Conservation (phyloP, 1,140 invertebrate species). For the Bombus fervidus region DNA sequence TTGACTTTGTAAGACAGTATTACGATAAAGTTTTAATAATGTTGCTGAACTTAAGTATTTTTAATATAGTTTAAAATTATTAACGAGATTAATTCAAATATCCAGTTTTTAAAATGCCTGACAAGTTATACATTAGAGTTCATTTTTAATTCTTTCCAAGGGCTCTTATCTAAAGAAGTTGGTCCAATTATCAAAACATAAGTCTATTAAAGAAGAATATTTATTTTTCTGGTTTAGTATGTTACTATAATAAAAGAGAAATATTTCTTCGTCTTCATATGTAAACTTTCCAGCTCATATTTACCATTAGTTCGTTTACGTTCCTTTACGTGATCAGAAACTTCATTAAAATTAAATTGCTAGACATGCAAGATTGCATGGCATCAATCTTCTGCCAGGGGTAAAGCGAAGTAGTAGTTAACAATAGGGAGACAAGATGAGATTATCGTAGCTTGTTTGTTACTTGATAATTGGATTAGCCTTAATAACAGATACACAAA, state of each 20-base stretch:
- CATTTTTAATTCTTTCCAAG: neutral
- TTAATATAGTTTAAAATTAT: neutral
- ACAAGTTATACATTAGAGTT: neutral
- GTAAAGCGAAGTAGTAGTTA: conserved; percentile 10
- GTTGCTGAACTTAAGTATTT: neutral
- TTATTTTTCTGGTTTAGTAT: neutral
- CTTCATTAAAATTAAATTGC: conserved; percentile 31
- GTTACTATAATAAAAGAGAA: neutral
- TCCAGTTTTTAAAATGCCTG: neutral
- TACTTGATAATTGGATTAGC: conserved; percentile 18
- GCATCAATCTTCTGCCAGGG: conserved; percentile 12
- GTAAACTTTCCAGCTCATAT: neutral
- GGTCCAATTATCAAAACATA: neutral
- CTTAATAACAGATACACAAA: neutral
- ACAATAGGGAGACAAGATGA: conserved; percentile 9
- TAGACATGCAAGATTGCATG: conserved; percentile 30
- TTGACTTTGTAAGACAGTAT: neutral
- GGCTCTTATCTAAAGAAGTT: too few relatives aligned
- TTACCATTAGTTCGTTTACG: neutral
- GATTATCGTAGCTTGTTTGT: conserved; percentile 30
- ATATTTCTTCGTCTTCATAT: neutral
- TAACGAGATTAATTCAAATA: neutral
- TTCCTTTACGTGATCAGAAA: conserved; percentile 24
- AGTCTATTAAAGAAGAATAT: neutral
- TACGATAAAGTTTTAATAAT: neutral